phyloP scores from a whole-genome alignment of 2,797 vertebrate species.

The Bradypus variegatus region DNA sequence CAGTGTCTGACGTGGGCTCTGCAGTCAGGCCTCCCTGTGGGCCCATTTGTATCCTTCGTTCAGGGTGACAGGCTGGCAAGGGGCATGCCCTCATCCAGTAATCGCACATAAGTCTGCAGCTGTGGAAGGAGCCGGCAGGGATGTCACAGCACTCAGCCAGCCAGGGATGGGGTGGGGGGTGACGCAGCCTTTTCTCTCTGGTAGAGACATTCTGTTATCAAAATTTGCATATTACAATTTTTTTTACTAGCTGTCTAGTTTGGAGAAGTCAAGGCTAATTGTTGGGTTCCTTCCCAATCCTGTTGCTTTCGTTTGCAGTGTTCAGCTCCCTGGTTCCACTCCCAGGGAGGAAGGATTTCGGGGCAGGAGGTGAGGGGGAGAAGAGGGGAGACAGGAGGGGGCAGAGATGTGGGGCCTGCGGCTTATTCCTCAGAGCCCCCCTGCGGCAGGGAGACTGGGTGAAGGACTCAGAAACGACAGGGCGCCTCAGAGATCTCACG shows the following conservation, averaged over 20 bases:
- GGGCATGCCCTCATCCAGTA: too few species aligned
- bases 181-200: background rate
- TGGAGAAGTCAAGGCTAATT: background rate
- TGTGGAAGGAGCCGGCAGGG: background rate
- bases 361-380: rapidly evolving
- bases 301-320: background rate
- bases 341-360: background rate
- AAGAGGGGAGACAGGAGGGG: rapidly evolving
- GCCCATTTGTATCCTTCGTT: rapidly evolving
- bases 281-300: background rate
- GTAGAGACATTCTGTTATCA: rapidly evolving
- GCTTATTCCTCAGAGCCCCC: background rate
- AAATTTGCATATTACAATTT: rapidly evolving
- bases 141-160: rapidly evolving
- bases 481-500: background rate
- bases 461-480: background rate
- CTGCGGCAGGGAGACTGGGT: background rate
- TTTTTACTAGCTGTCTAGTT: too few species aligned
- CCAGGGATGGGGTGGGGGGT: rapidly evolving
- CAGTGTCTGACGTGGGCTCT: rapidly evolving
- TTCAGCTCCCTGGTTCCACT: background rate
- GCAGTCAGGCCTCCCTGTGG: rapidly evolving
- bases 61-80: background rate
- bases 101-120: rapidly evolving
- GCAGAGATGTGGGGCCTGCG: background rate